These are phyloP conservation scores for Lytechinus pictus DNA, from an alignment of 35 echinoderm and acorn worm genomes.

Conservation along the genomic window DNA sequence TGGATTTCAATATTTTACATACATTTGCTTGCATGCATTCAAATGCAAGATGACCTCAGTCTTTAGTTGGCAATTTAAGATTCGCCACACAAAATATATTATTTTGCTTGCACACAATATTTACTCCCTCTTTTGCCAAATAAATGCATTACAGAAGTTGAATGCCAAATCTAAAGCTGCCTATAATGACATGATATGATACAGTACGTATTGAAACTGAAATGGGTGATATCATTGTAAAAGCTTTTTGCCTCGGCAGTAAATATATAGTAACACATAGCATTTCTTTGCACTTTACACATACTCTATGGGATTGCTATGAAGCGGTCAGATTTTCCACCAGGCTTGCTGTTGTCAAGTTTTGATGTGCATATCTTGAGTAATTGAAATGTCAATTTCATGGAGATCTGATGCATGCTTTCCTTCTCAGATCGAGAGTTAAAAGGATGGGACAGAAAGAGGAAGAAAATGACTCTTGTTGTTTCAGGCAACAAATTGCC, in stretches of 20 bases:
- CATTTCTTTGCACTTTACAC: too few relatives aligned
- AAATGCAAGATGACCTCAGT: too few relatives aligned
- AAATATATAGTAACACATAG: too few relatives aligned
- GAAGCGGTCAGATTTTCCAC: not conserved
- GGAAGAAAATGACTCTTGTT: not conserved
- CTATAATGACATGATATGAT: not conserved
- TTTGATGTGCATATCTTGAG: not conserved
- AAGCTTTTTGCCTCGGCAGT: too few relatives aligned
- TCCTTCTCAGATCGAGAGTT: not conserved
- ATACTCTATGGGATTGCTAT: not conserved
- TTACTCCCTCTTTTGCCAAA: too few relatives aligned
- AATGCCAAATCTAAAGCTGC: too few relatives aligned
- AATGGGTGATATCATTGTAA: not conserved
- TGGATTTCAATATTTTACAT: too few relatives aligned
- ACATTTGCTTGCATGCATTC: too few relatives aligned
- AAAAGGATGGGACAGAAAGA: not conserved
- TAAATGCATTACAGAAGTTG: too few relatives aligned
- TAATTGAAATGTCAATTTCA: conserved; percentile 20
- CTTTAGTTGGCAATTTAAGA: too few relatives aligned
- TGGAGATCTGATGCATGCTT: not conserved
- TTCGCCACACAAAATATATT: too few relatives aligned
- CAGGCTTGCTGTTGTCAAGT: not conserved
- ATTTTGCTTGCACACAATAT: too few relatives aligned
- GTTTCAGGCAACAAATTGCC: not conserved
- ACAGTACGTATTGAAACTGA: not conserved